Evolutionary conservation across 2,113 vertebrate species (phyloP).

Genomic region (Lanius collurio): DNA sequence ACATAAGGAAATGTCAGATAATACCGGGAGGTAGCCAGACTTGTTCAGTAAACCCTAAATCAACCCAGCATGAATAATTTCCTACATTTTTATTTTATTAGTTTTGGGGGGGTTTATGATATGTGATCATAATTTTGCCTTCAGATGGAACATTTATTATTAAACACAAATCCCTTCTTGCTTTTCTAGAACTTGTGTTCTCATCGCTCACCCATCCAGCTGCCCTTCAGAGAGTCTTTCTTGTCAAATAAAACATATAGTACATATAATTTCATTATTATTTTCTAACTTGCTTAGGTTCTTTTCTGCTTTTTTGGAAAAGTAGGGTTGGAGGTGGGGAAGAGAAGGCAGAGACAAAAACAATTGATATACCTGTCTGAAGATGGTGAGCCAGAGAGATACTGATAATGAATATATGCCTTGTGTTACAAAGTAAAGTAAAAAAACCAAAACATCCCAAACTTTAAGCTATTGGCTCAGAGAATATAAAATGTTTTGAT

Average conservation of each 20-base stretch:
- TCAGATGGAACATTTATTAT: conserved; percentile 35
- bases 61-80: conserved; percentile 1
- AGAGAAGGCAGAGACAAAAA: neutral
- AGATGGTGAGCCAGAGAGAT: neutral
- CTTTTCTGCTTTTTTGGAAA: conserved; percentile 16
- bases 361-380: neutral
- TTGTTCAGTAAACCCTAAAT: neutral
- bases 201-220: conserved; percentile 7
- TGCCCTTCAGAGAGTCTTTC: conserved; percentile 35
- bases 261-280: neutral
- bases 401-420: neutral
- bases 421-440: neutral
- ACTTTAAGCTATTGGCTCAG: neutral
- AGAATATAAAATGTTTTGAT: neutral
- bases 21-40: neutral
- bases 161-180: conserved; percentile 23
- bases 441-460: neutral
- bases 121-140: conserved; percentile 21
- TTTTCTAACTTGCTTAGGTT: conserved; percentile 37
- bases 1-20: conserved; percentile 12
- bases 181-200: conserved; percentile 22
- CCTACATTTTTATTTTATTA: conserved; percentile 34
- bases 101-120: neutral
- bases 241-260: neutral
- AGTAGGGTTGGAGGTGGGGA: neutral